Percentiles rank a stretch among this genome's conserved stretches.
Conservation (phyloP, 2,797 vertebrate species). For the Chanos chanos region DNA sequence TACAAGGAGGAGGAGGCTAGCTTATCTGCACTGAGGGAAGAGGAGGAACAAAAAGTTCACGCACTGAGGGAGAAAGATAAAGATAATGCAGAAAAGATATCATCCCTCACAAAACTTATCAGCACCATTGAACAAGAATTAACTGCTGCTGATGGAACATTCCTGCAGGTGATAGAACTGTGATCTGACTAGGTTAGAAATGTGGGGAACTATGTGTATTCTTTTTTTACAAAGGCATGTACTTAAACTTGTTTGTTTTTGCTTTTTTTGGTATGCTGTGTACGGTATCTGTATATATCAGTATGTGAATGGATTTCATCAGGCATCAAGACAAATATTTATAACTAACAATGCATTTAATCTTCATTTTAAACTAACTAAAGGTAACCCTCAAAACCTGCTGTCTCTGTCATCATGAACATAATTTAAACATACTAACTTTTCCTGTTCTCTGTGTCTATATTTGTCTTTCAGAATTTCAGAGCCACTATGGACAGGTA, state of each 20-base stretch:
- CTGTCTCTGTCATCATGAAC: too few species aligned
- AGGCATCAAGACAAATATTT: too few species aligned
- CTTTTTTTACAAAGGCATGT: not conserved
- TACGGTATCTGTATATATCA: too few species aligned
- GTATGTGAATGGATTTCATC: too few species aligned
- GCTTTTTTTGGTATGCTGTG: too few species aligned
- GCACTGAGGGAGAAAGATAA: constrained; percentile 52
- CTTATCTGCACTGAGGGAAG: constrained; percentile 57
- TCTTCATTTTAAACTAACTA: too few species aligned
- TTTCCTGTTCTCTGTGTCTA: not conserved
- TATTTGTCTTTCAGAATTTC: constrained; percentile 62
- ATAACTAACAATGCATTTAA: too few species aligned
- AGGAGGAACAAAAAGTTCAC: constrained; percentile 58
- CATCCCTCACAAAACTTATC: constrained; percentile 53
- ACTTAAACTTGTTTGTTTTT: not conserved
- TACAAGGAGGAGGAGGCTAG: constrained; percentile 56
- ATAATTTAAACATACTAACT: too few species aligned
- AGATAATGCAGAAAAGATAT: constrained; percentile 47
- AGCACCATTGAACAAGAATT: constrained; percentile 52
- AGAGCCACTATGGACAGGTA: constrained; percentile 63
- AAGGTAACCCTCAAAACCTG: too few species aligned
- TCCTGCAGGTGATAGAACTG: constrained; percentile 57
- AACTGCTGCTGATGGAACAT: constrained; percentile 52
- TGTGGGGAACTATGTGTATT: too few species aligned
- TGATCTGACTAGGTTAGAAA: too few species aligned